These are phyloP conservation scores for Prietella phreatophila DNA, from an alignment of 2,113 vertebrate genomes.

Conservation along the genomic window DNA sequence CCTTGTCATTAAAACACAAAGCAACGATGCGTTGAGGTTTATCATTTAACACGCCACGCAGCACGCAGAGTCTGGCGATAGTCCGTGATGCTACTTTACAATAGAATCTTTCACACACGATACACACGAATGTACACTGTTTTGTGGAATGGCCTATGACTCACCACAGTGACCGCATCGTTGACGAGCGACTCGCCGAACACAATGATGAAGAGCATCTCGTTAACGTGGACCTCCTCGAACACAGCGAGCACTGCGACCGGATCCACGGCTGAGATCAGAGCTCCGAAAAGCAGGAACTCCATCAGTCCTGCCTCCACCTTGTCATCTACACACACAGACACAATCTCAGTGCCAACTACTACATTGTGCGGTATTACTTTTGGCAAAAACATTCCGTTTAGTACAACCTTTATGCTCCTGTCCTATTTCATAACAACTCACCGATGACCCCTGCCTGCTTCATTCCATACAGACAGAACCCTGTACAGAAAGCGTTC, in stretches of 20 bases:
- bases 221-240: conserved; percentile 94
- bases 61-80: neutral
- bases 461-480: conserved; percentile 84
- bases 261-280: conserved; percentile 93
- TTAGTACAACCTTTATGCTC: neutral
- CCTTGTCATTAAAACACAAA: no score
- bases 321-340: conserved; percentile 67
- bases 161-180: conserved; percentile 97
- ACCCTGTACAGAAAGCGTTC: conserved; percentile 90
- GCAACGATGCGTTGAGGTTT: neutral
- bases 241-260: conserved; percentile 94
- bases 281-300: conserved; percentile 90
- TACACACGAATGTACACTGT: neutral
- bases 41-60: neutral
- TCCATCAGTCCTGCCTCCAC: conserved; percentile 89
- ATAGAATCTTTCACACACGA: neutral
- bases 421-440: conserved; percentile 40
- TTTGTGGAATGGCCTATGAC: conserved; percentile 48
- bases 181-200: conserved; percentile 95
- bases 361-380: neutral
- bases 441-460: conserved; percentile 78
- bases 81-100: neutral
- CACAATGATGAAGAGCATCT: conserved; percentile 95
- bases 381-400: neutral
- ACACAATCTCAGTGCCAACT: conserved; percentile 1